phyloP scores from a whole-genome alignment of 2,113 vertebrate genomes.

The Halichoerus grypus region DNA sequence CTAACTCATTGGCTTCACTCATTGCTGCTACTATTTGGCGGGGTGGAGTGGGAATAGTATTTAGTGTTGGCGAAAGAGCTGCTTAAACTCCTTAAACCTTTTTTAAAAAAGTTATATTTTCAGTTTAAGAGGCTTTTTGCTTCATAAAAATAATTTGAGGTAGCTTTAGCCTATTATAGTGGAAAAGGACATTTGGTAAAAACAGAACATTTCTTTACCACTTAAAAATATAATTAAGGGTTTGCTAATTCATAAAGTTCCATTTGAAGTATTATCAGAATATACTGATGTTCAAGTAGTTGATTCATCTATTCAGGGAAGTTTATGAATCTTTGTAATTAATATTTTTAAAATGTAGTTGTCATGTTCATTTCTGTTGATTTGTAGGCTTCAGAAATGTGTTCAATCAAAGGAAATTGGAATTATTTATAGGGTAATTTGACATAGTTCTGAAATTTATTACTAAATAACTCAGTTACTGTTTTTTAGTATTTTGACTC shows the following conservation, averaged over 20 bases:
- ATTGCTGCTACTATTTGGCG: not conserved
- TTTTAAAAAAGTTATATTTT: not conserved
- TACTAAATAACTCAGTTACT: conserved; percentile 33
- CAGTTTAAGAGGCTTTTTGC: conserved; percentile 3
- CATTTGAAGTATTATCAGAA: not conserved
- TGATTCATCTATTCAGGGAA: not conserved
- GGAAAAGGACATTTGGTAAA: conserved; percentile 26
- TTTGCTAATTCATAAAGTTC: not conserved
- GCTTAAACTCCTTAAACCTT: conserved; percentile 6
- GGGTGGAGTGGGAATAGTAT: not conserved
- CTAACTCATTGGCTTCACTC: not conserved
- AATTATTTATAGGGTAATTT: conserved; percentile 29
- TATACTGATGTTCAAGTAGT: not conserved
- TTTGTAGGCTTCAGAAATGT: not conserved
- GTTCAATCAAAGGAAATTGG: not conserved
- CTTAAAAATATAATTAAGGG: not conserved
- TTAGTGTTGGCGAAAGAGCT: not conserved
- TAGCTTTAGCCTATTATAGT: not conserved
- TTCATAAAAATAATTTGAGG: conserved; percentile 20
- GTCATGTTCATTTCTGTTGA: not conserved
- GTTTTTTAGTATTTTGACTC: conserved; percentile 50
- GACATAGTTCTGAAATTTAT: conserved; percentile 9
- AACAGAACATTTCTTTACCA: not conserved
- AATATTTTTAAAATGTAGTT: not conserved
- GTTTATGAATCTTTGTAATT: conserved; percentile 34